Percentiles rank a stretch among this genome's conserved stretches.
phyloP scores from a whole-genome alignment of 2,888 invertebrate genomes.

The Caenorhabditis uteleia region DNA sequence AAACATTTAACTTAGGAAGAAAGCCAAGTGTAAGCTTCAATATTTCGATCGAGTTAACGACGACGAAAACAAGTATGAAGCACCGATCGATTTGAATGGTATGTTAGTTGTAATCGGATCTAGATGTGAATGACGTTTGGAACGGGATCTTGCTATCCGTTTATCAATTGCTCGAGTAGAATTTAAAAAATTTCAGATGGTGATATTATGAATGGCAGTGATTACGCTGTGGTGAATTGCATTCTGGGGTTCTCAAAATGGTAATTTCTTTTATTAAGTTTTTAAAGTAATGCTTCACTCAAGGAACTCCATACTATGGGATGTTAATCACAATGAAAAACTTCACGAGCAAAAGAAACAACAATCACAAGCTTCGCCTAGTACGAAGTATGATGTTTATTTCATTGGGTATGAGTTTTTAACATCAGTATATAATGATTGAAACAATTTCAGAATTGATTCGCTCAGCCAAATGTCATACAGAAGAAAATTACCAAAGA shows the following conservation, averaged over 20 bases:
- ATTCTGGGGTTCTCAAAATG: slow-evolving; percentile 34
- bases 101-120: no score
- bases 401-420: slow-evolving; percentile 29
- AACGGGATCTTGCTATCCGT: no score
- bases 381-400: slow-evolving; percentile 23
- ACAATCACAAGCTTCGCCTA: slow-evolving; percentile 5
- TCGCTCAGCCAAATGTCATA: slow-evolving; percentile 85
- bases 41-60: slow-evolving; percentile 43
- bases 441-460: slow-evolving; percentile 76
- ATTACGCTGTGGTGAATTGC: slow-evolving; percentile 34
- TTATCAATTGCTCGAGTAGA: not conserved
- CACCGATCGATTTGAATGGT: slow-evolving; percentile 19
- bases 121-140: no score
- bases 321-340: slow-evolving; percentile 4
- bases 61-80: slow-evolving; percentile 27
- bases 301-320: slow-evolving; percentile 26
- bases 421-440: not conserved
- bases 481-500: slow-evolving; percentile 80
- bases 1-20: slow-evolving; percentile 30
- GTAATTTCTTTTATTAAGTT: slow-evolving; percentile 3
- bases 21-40: slow-evolving; percentile 34
- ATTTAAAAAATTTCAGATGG: slow-evolving; percentile 15
- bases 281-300: not conserved
- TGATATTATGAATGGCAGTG: slow-evolving; percentile 21
- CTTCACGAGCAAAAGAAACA: slow-evolving; percentile 17